Base-by-base conservation (phyloP, 2,888 invertebrate species). In the Sthenelais limicola region DNA sequence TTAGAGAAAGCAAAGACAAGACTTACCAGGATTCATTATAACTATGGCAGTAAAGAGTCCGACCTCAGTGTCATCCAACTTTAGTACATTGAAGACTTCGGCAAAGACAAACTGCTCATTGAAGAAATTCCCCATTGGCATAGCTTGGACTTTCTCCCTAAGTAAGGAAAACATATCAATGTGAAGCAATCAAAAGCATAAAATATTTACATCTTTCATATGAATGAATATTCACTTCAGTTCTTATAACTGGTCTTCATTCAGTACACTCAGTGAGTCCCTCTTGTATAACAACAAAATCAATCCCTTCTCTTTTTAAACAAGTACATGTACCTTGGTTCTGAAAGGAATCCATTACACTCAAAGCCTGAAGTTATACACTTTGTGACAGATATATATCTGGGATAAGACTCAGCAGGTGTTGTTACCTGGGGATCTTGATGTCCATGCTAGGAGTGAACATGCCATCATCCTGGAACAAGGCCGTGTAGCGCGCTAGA, bases 61-160 rank as follows among this genome's bases (percentile, higher is more conserved):
- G 30, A 83, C 80, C 76, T 88, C 87, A 21, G 79, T 76, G 75
- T 87, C 86, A 1, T 80, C 82, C 58, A 87, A 72, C 26, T 80
- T 73, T n/a, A 86, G 74, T 2, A 81, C 80, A 69, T 85, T 87
- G 51, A 85, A 79, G 73, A 80, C 76, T 33, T 78, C 78, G 0
- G 85, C 83, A n/a, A 86, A 81, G 35, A 79, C 80, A 78, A 88
- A 87, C 76, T 87, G 84, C 77, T 86, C 84, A n/a, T 82, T 82
- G 71, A 87, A 77, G 76, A 87, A 84, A 52, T 72, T 74, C 18
- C 85, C 85, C 82, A 86, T 83, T 0, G 85, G 86, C 83, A 86
- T 83, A 47, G 76, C 74, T 54, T 76, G 74, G 9, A 86, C 80
- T 48, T 84, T 75, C 24, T 72, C 56, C 74, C 86, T 70, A 47